Percentiles rank a stretch among this genome's conserved stretches.
Conservation (phyloP, 2,888 invertebrate species). For the Deroplatys truncata region DNA sequence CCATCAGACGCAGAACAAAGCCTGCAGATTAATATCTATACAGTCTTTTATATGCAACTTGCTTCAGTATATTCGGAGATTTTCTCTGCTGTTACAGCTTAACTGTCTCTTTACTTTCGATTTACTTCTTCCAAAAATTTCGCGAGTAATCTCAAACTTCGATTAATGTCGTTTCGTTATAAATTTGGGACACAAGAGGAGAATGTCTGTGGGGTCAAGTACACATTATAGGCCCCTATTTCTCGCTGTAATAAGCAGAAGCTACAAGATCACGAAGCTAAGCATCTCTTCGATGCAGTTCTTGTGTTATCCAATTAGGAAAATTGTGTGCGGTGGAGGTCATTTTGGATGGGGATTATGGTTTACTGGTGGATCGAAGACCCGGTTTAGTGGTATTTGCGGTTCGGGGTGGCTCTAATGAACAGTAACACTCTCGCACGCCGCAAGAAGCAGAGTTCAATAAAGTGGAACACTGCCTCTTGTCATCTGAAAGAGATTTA, state of each 20-base stretch:
- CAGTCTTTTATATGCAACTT: too few species aligned
- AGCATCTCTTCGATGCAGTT: neutral
- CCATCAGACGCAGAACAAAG: too few species aligned
- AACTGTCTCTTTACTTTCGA: too few species aligned
- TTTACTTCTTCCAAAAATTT: too few species aligned
- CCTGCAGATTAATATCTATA: too few species aligned
- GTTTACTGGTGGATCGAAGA: neutral
- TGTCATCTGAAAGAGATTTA: neutral
- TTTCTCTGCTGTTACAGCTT: too few species aligned
- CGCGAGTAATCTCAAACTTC: too few species aligned
- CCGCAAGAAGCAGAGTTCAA: neutral
- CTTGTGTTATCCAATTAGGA: neutral
- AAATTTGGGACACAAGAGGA: too few species aligned
- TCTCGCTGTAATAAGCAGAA: neutral
- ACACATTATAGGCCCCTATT: too few species aligned
- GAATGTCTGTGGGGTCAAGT: too few species aligned
- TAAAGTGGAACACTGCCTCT: neutral
- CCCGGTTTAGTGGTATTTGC: neutral
- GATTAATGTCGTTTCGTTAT: too few species aligned
- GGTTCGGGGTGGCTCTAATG: neutral
- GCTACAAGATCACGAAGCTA: neutral
- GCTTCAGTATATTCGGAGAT: too few species aligned
- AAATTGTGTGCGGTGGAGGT: neutral
- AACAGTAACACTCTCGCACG: neutral
- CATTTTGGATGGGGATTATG: neutral